Evolutionary conservation across 2,113 vertebrate species (phyloP).

Genomic region (Elephantulus edwardii): DNA sequence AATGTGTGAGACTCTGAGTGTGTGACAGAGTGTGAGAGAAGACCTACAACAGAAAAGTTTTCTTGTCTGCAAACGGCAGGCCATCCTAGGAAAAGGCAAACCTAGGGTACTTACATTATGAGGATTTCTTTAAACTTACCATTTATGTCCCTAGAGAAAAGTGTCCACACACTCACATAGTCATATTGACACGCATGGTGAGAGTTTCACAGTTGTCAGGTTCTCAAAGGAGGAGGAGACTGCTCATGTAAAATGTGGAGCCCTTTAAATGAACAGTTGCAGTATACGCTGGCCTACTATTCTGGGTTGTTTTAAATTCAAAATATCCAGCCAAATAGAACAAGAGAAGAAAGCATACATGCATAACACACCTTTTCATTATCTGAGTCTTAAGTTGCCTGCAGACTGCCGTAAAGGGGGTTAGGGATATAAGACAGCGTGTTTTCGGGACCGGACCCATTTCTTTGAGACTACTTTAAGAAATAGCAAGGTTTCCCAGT

Average conservation of each 20-base stretch:
- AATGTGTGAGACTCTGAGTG: too few relatives aligned
- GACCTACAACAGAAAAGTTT: neutral
- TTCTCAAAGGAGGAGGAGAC: constrained; percentile 15
- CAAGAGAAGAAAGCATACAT: neutral
- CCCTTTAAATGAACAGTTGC: constrained; percentile 32
- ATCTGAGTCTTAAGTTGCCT: constrained; percentile 23
- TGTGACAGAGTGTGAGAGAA: neutral
- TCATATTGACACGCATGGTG: neutral
- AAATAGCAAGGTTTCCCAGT: constrained; percentile 18
- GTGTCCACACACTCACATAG: neutral
- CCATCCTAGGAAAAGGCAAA: neutral
- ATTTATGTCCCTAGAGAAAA: neutral
- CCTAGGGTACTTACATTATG: neutral
- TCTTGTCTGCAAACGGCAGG: neutral
- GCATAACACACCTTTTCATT: constrained; percentile 33
- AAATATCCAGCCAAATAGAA: constrained; percentile 18
- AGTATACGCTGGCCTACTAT: constrained; percentile 29
- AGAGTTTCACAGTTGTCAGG: neutral
- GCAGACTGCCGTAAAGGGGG: neutral
- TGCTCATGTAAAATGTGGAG: neutral
- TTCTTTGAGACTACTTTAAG: constrained; percentile 10
- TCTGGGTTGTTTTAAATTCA: constrained; percentile 31
- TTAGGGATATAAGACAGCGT: neutral
- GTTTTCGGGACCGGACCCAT: neutral
- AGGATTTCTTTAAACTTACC: neutral